These are phyloP conservation scores for Cotesia glomerata DNA, from an alignment of 1,140 invertebrate species.

Conservation along the genomic window DNA sequence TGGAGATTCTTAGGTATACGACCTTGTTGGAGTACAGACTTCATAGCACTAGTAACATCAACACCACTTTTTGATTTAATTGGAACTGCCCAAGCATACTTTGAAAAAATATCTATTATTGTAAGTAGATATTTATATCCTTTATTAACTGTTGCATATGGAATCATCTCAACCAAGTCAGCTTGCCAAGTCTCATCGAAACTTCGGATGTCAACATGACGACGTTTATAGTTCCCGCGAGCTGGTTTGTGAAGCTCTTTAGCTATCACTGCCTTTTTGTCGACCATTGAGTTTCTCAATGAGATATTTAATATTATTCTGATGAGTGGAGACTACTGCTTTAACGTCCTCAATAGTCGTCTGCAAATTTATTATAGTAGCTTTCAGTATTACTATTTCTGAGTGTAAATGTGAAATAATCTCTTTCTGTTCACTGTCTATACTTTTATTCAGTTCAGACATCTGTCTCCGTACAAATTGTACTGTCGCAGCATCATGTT, in stretches of 20 bases:
- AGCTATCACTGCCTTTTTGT: background rate
- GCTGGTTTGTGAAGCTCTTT: background rate
- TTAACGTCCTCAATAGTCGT: too few relatives aligned
- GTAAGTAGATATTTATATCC: slow-evolving; percentile 17
- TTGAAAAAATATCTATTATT: slow-evolving; percentile 26
- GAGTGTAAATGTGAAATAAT: too few relatives aligned
- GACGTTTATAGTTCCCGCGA: slow-evolving; percentile 17
- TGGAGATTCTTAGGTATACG: too few relatives aligned
- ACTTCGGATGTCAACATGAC: slow-evolving; percentile 12
- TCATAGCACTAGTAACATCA: background rate
- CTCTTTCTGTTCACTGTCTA: too few relatives aligned
- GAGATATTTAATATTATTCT: too few relatives aligned
- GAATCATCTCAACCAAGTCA: slow-evolving; percentile 23
- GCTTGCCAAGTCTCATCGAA: slow-evolving; percentile 21
- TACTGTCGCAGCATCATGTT: too few relatives aligned
- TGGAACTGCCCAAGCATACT: slow-evolving; percentile 34
- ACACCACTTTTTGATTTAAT: slow-evolving; percentile 30
- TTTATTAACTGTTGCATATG: slow-evolving; percentile 6
- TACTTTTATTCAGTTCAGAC: too few relatives aligned
- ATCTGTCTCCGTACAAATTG: too few relatives aligned
- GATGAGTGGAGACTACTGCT: too few relatives aligned
- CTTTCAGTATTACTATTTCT: too few relatives aligned
- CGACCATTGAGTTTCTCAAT: background rate
- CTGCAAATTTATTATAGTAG: too few relatives aligned
- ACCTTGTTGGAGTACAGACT: too few relatives aligned